A percentile compares a stretch with the other conserved stretches of the same genome.
Evolutionary conservation across 2,113 vertebrate species (phyloP).

Genomic region (Theropithecus gelada): DNA sequence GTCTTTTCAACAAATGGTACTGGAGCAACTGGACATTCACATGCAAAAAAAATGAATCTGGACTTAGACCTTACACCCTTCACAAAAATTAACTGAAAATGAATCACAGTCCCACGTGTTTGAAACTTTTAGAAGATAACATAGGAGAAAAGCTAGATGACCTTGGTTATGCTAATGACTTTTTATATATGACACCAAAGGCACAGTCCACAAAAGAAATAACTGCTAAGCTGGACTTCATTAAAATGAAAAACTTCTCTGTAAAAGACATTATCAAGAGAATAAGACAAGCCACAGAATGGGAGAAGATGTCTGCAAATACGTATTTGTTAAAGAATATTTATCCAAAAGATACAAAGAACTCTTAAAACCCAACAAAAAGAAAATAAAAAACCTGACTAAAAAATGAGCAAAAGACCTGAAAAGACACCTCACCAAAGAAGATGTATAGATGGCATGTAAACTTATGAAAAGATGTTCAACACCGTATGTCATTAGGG

Average conservation of each 20-base stretch:
- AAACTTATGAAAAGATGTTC: background rate
- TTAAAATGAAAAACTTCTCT: background rate
- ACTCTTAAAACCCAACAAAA: background rate
- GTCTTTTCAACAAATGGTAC: background rate
- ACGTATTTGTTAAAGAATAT: background rate
- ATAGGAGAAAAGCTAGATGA: background rate
- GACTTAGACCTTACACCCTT: background rate
- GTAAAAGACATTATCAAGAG: background rate
- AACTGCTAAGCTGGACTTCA: background rate
- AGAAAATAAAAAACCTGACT: background rate
- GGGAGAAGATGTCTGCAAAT: background rate
- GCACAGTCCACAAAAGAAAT: background rate
- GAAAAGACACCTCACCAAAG: background rate
- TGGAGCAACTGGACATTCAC: background rate
- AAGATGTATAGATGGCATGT: background rate
- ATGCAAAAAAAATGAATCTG: background rate
- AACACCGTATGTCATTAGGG: background rate
- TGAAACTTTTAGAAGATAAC: background rate
- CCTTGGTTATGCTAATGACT: background rate
- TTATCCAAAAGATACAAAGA: background rate
- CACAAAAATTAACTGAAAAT: background rate
- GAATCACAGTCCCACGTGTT: background rate
- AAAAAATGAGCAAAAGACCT: background rate
- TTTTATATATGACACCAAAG: background rate
- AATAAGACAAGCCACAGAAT: background rate